Conservation (phyloP, 1,140 invertebrate genomes). For the Drosophila guanche region DNA sequence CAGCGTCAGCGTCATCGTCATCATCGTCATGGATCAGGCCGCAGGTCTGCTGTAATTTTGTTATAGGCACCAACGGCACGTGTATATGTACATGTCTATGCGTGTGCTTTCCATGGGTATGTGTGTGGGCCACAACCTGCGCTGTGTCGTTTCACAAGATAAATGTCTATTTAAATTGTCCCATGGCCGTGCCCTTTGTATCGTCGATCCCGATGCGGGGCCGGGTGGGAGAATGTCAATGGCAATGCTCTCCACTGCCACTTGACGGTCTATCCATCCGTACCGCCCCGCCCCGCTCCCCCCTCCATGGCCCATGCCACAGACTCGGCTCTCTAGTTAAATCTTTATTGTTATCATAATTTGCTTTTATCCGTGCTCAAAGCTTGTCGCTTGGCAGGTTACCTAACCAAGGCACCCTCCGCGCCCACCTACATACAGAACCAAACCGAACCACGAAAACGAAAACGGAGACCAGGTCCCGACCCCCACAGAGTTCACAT, state of each 20-base stretch:
- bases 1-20: slow-evolving; percentile 54
- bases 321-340: slow-evolving; percentile 62
- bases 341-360: slow-evolving; percentile 82
- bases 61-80: slow-evolving; percentile 59
- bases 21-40: slow-evolving; percentile 77
- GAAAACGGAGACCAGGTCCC: slow-evolving; percentile 28
- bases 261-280: slow-evolving; percentile 37
- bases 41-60: slow-evolving; percentile 67
- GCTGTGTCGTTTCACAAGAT: slow-evolving; percentile 68
- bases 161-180: slow-evolving; percentile 83
- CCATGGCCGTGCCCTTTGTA: slow-evolving; percentile 63
- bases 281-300: slow-evolving; percentile 4
- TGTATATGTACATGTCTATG: slow-evolving; percentile 40
- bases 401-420: slow-evolving; percentile 43
- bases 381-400: slow-evolving; percentile 67
- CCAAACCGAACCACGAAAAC: slow-evolving; percentile 6
- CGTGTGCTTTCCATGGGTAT: slow-evolving; percentile 1
- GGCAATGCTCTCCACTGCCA: slow-evolving; percentile 44
- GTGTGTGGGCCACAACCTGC: slow-evolving; percentile 60
- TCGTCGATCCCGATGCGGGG: slow-evolving; percentile 23
- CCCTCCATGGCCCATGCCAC: background rate
- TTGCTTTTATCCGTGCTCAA: slow-evolving; percentile 79
- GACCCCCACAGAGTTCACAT: slow-evolving; percentile 40
- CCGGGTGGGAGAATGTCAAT: slow-evolving; percentile 13
- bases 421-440: background rate